phyloP scores from a whole-genome alignment of 2,113 vertebrate genomes.

The Oceanites oceanicus region DNA sequence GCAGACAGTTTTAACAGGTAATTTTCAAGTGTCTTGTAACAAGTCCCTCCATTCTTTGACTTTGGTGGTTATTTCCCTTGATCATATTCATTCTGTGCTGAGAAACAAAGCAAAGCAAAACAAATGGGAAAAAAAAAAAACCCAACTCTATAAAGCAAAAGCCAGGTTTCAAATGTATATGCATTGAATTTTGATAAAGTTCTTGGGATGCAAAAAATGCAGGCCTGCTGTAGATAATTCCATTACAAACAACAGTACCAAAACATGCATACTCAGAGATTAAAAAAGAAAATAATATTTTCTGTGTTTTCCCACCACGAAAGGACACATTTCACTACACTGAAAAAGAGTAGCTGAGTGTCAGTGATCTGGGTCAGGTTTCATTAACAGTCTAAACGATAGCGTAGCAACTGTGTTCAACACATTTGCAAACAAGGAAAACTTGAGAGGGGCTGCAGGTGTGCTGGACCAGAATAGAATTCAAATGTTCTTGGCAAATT shows the following conservation, averaged over 20 bases:
- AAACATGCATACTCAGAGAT: background rate
- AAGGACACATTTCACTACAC: background rate
- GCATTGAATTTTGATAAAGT: background rate
- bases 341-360: background rate
- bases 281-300: background rate
- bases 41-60: background rate
- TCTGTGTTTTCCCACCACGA: background rate
- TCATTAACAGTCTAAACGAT: background rate
- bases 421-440: background rate
- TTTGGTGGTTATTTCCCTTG: background rate
- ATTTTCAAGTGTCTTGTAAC: background rate
- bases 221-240: background rate
- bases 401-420: background rate
- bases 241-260: background rate
- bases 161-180: background rate
- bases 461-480: background rate
- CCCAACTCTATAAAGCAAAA: background rate
- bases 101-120: background rate
- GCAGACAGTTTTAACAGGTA: background rate
- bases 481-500: background rate
- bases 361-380: background rate
- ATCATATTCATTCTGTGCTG: background rate
- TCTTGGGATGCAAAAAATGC: background rate
- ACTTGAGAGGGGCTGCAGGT: background rate
- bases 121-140: rapidly evolving